Conservation (phyloP, 2,113 vertebrate species). For the Vicugna pacos region DNA sequence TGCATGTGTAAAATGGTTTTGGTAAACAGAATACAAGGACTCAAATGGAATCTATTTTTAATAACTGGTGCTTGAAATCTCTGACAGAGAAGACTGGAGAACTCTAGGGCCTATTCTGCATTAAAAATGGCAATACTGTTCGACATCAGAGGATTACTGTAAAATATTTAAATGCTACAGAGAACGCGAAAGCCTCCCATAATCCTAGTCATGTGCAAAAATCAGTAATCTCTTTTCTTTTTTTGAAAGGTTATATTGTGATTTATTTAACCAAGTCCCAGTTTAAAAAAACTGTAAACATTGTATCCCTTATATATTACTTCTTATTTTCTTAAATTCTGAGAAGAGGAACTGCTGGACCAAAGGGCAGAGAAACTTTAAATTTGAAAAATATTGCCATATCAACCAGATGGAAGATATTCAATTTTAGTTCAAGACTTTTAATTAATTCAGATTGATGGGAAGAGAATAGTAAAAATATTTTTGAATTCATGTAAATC, state of each 20-base stretch:
- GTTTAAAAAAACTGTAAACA: conserved; percentile 9
- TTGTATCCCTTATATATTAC: not conserved
- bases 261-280: not conserved
- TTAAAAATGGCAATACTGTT: not conserved
- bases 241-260: not conserved
- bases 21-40: not conserved
- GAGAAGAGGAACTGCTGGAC: not conserved
- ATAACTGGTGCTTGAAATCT: not conserved
- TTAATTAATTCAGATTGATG: not conserved
- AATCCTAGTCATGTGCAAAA: not conserved
- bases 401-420: not conserved
- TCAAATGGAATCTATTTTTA: not conserved
- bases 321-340: not conserved
- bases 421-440: not conserved
- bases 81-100: not conserved
- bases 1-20: not conserved
- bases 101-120: not conserved
- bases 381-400: not conserved
- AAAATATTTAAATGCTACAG: not conserved
- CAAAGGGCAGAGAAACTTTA: not conserved
- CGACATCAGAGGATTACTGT: not conserved
- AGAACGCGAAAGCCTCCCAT: not conserved
- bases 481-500: not conserved
- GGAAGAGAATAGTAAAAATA: not conserved
- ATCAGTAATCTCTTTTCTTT: not conserved